These are phyloP conservation scores for Fukomys damarensis DNA, from an alignment of 2,113 vertebrate genomes.

Conservation along the genomic window DNA sequence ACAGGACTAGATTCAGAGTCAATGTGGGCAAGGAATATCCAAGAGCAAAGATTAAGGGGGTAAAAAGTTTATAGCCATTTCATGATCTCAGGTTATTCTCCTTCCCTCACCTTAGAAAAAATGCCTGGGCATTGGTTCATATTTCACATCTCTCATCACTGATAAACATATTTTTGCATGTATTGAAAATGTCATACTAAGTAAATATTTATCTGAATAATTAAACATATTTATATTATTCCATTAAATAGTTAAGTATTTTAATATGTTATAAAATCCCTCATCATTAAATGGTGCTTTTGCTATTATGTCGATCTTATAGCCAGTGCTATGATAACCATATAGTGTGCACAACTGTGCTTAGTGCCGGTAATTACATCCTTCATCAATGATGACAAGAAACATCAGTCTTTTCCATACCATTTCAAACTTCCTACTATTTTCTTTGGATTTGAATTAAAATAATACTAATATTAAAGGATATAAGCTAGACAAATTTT, in stretches of 20 bases:
- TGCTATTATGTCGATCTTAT: not conserved
- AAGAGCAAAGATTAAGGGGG: not conserved
- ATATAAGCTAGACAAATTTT: not conserved
- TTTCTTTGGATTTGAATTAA: not conserved
- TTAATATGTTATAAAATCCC: not conserved
- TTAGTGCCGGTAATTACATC: not conserved
- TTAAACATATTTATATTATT: not conserved
- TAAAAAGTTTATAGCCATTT: not conserved
- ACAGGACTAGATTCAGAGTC: not conserved
- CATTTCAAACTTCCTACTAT: not conserved
- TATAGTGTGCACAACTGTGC: not conserved
- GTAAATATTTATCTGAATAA: not conserved
- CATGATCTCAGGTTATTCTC: not conserved
- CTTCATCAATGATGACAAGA: not conserved
- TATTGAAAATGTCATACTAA: not conserved
- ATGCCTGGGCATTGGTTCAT: no score
- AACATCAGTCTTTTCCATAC: not conserved
- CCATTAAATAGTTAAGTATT: not conserved
- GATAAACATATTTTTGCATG: not conserved
- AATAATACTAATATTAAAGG: not conserved
- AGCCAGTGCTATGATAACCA: not conserved
- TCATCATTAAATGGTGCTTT: not conserved
- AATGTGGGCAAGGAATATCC: accelerated
- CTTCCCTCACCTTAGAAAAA: no score
- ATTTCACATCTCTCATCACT: not conserved